Percentiles rank a stretch among this genome's conserved stretches.
Evolutionary conservation across 2,797 vertebrate species (phyloP).

Genomic region (Rousettus madagascariensis): DNA sequence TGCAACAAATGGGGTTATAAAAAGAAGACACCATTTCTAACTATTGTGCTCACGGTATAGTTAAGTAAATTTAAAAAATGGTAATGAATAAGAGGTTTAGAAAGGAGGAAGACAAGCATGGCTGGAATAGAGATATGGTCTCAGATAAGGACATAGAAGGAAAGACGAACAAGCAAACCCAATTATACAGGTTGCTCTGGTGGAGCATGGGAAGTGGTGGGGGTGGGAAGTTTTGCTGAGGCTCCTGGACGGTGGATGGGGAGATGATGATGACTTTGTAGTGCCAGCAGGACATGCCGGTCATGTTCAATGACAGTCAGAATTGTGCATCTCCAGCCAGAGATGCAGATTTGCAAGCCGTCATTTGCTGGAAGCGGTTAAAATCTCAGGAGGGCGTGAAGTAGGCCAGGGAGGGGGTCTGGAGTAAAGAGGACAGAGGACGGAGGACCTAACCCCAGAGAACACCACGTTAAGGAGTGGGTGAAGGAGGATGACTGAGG

Average conservation of each 20-base stretch:
- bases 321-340: neutral
- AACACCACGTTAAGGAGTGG: too few relatives aligned
- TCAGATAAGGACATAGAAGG: neutral
- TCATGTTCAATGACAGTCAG: neutral
- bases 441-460: neutral
- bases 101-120: neutral
- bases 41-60: neutral
- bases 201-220: rapidly evolving
- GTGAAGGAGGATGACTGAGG: neutral
- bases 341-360: neutral
- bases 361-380: neutral
- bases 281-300: neutral
- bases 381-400: neutral
- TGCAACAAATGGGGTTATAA: neutral
- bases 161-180: neutral
- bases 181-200: rapidly evolving
- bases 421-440: neutral
- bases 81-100: neutral
- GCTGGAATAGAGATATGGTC: neutral
- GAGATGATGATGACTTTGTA: neutral
- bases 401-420: too few relatives aligned
- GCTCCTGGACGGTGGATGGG: neutral
- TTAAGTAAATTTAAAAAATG: neutral
- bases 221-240: neutral
- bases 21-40: neutral